Evolutionary conservation across 2,113 vertebrate genomes (phyloP).

Genomic region (Etheostoma spectabile): DNA sequence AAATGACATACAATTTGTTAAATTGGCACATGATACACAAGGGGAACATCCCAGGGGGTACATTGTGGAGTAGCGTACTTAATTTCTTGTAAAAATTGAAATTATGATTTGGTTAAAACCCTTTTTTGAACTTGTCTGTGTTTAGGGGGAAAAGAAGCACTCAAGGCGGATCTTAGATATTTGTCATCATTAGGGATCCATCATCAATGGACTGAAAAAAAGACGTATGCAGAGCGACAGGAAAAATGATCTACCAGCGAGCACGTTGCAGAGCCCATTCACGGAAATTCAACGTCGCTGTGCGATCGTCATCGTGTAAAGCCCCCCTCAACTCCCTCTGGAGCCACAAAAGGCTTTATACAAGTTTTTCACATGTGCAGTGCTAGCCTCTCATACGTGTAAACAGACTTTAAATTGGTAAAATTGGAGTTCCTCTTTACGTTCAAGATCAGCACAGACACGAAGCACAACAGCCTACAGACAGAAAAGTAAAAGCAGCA

Average conservation of each 20-base stretch:
- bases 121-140: background rate
- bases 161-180: background rate
- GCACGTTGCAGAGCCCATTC: no score
- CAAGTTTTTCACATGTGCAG: no score
- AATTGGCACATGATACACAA: slow-evolving; percentile 1
- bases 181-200: background rate
- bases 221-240: no score
- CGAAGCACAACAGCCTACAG: background rate
- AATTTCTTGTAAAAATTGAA: no score
- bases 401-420: no score
- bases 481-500: background rate
- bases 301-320: no score
- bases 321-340: background rate
- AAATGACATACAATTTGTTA: background rate
- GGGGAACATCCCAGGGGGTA: background rate
- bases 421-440: no score
- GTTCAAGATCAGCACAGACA: no score
- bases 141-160: no score
- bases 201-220: background rate
- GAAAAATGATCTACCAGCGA: no score
- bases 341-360: background rate
- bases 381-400: no score
- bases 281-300: no score
- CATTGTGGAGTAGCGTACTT: background rate
- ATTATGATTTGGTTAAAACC: background rate